phyloP scores from a whole-genome alignment of 2,113 vertebrate species.

The Poicephalus gulielmi region DNA sequence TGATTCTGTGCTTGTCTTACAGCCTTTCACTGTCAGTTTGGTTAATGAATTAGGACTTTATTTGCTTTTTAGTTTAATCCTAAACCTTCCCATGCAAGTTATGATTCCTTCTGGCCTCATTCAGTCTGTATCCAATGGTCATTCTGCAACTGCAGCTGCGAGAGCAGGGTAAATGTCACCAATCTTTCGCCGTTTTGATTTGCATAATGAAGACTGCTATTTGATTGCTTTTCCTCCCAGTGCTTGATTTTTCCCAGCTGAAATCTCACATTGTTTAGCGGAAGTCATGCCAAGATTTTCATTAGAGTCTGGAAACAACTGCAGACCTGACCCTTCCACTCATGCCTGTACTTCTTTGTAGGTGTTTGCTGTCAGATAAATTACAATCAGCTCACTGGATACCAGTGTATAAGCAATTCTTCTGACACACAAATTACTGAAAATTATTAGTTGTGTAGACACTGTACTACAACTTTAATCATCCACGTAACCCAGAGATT shows the following conservation, averaged over 20 bases:
- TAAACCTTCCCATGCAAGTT: neutral
- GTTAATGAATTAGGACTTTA: neutral
- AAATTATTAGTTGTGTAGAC: neutral
- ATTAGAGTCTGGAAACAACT: neutral
- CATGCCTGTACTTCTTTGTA: neutral
- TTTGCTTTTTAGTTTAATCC: neutral
- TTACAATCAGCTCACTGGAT: neutral
- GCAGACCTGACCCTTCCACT: neutral
- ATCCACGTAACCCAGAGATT: neutral
- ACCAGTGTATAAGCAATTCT: neutral
- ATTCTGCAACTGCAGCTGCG: neutral
- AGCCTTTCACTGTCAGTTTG: neutral
- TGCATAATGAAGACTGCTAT: neutral
- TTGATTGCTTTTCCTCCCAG: neutral
- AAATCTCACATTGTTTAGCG: neutral
- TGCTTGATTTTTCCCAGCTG: neutral
- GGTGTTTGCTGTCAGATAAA: neutral
- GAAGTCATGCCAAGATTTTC: conserved; percentile 12
- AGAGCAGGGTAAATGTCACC: neutral
- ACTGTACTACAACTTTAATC: neutral
- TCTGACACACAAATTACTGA: neutral
- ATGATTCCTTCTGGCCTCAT: neutral
- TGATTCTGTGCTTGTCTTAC: conserved; percentile 2
- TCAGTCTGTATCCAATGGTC: neutral
- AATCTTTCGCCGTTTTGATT: neutral